Percentiles rank a stretch among this genome's conserved stretches.
Evolutionary conservation across 2,888 invertebrate genomes (phyloP).

Genomic region (Linnaemya vulpina): DNA sequence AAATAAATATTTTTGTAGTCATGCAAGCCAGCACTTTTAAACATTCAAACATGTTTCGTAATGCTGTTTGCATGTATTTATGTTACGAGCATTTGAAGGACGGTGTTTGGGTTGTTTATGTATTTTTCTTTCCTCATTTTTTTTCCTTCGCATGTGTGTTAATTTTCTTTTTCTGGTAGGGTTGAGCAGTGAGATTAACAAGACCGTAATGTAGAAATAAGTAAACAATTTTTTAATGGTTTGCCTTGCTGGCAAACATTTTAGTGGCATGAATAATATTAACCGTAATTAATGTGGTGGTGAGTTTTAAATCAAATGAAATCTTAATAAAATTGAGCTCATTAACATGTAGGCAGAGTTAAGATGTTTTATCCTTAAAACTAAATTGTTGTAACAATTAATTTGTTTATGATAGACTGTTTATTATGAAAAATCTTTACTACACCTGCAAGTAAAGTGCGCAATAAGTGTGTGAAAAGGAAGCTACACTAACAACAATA

Average conservation of each 20-base stretch:
- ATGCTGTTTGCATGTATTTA: slow-evolving; percentile 45
- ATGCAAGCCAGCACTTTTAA: slow-evolving; percentile 39
- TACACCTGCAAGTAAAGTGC: too few relatives aligned
- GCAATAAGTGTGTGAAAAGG: too few relatives aligned
- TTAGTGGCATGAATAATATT: slow-evolving; percentile 47
- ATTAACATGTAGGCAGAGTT: not conserved
- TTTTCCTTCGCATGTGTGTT: not conserved
- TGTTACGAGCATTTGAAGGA: slow-evolving; percentile 26
- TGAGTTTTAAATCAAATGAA: not conserved
- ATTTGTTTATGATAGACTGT: not conserved
- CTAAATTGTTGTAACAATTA: not conserved
- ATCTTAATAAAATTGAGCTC: not conserved
- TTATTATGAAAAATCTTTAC: too few relatives aligned
- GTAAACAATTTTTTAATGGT: slow-evolving; percentile 21
- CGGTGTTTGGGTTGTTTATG: not conserved
- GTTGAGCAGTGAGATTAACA: slow-evolving; percentile 12
- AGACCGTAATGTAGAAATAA: slow-evolving; percentile 33
- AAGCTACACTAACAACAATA: too few relatives aligned
- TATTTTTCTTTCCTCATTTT: too few relatives aligned
- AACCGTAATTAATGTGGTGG: slow-evolving; percentile 52
- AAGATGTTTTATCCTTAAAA: not conserved
- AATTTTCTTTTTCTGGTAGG: slow-evolving; percentile 17
- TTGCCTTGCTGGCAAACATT: slow-evolving; percentile 11
- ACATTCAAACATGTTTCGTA: slow-evolving; percentile 47
- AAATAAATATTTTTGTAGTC: slow-evolving; percentile 23